Evolutionary conservation across 2,113 vertebrate species (phyloP), one percentile per base, ranked within the genome.

Genomic region (Acanthochromis polyacanthus): DNA sequence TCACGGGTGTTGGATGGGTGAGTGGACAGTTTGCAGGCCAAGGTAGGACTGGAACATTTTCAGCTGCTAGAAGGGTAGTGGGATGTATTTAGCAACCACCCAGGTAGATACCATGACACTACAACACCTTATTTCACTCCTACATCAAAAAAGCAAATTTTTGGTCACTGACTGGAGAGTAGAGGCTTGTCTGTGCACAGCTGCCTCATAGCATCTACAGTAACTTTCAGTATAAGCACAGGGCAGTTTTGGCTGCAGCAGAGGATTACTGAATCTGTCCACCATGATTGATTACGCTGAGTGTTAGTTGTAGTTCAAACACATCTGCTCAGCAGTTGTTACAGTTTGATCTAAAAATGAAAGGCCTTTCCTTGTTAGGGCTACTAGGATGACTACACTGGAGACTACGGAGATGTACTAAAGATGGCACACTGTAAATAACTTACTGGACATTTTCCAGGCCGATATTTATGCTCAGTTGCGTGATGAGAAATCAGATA

Each of bases 401-500:
- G 8, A 51, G 32, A 36, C 32, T 51, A n/a, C 2, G 48, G 16
- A 10, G 15, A 51, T 20, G 5, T 19, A 25, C 5, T 51, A 51
- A 71, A 23, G 70, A 22, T 36, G 19, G 52, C 74, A 61, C 28
- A 84, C 16, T 75, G 53, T 53, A 75, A 83, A 82, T 75, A 70
- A 81, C 65, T 88, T 89, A 92, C 91, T 89, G 90, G 86, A 85
- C 71, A 79, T 83, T 88, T 91, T 80, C 43, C 67, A 77, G 62
- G 58, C 30, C 69, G 78, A 92, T 92, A 88, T 65, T 86, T 87
- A 80, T 90, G 92, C 90, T 92, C 82, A 80, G 90, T 48, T 76
- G 87, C 81, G 48, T 86, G 65, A 85, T 30, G 75, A 85, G 59
- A 92, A 94, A 94, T 93, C 87, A 91, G 92, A 95, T 91, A 89